Conservation (phyloP, 2,797 vertebrate species). For the Gymnoscopelus microlampas region DNA sequence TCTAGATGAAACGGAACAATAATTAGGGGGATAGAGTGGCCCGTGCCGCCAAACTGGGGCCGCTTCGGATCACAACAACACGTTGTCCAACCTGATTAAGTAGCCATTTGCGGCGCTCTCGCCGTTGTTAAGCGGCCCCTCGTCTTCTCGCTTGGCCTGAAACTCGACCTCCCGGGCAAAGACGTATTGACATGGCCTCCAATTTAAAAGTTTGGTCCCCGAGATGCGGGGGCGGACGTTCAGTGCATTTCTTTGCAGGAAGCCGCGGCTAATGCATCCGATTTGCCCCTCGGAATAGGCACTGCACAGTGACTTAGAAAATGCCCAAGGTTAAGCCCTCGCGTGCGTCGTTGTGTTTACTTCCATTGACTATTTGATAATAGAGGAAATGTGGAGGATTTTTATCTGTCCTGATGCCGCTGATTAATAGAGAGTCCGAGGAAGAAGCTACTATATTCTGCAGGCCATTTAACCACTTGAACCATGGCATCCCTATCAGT, state of each 20-base stretch:
- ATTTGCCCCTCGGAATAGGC: slow-evolving; percentile 50
- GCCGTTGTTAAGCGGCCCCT: slow-evolving; percentile 69
- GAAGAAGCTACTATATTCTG: slow-evolving; percentile 16
- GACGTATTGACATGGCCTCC: slow-evolving; percentile 77
- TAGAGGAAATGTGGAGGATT: slow-evolving; percentile 29
- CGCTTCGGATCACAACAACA: slow-evolving; percentile 82
- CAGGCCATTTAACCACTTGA: not conserved
- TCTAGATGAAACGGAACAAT: slow-evolving; percentile 79
- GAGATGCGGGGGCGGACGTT: slow-evolving; percentile 62
- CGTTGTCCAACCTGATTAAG: slow-evolving; percentile 83
- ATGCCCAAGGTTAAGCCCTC: slow-evolving; percentile 51
- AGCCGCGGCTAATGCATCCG: slow-evolving; percentile 60
- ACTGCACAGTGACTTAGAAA: slow-evolving; percentile 51
- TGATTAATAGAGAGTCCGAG: slow-evolving; percentile 32
- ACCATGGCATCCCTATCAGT: not conserved
- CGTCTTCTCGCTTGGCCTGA: slow-evolving; percentile 69
- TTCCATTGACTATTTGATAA: slow-evolving; percentile 51
- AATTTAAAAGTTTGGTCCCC: slow-evolving; percentile 69
- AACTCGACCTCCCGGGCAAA: slow-evolving; percentile 75
- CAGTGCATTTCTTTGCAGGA: slow-evolving; percentile 75
- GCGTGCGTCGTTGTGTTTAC: slow-evolving; percentile 50
- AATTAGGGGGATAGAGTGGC: slow-evolving; percentile 79
- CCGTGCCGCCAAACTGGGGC: slow-evolving; percentile 77
- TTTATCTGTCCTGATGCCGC: slow-evolving; percentile 31
- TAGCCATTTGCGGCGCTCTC: slow-evolving; percentile 78